Conservation (phyloP, 1,140 invertebrate genomes). For the Grapholita molesta region DNA sequence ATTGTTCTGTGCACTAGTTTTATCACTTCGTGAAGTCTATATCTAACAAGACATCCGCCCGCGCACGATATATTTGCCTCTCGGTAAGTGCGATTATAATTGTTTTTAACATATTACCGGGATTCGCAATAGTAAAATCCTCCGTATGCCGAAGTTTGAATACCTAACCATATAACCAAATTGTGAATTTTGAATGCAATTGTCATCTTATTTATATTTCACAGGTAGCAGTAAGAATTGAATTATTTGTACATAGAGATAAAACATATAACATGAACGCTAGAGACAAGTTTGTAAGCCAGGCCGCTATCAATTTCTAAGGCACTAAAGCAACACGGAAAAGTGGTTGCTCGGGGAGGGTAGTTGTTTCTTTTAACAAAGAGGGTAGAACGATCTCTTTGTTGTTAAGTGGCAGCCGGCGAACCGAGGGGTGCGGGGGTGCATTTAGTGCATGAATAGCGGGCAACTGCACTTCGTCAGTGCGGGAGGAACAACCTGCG, state of each 20-base stretch:
- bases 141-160: too few relatives aligned
- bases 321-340: conserved; percentile 48
- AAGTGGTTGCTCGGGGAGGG: conserved; percentile 49
- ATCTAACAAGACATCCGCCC: background rate
- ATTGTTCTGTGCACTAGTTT: background rate
- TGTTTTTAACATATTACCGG: too few relatives aligned
- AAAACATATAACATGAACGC: background rate
- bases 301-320: conserved; percentile 31
- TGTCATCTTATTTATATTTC: too few relatives aligned
- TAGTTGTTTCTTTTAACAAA: conserved; percentile 73
- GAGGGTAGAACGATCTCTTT: conserved; percentile 71
- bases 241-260: too few relatives aligned
- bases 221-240: too few relatives aligned
- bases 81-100: background rate
- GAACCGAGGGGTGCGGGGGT: conserved; percentile 38
- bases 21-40: background rate
- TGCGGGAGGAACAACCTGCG: conserved; percentile 65
- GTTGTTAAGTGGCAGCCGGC: conserved; percentile 64
- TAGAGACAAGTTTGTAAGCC: background rate
- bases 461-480: conserved; percentile 68
- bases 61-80: background rate
- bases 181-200: too few relatives aligned
- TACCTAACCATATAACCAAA: too few relatives aligned
- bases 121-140: too few relatives aligned
- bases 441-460: conserved; percentile 62